A percentile compares a stretch with the other conserved stretches of the same genome.
These are phyloP conservation scores for Hyaena hyaena DNA, from an alignment of 2,113 vertebrate species.

Conservation along the genomic window DNA sequence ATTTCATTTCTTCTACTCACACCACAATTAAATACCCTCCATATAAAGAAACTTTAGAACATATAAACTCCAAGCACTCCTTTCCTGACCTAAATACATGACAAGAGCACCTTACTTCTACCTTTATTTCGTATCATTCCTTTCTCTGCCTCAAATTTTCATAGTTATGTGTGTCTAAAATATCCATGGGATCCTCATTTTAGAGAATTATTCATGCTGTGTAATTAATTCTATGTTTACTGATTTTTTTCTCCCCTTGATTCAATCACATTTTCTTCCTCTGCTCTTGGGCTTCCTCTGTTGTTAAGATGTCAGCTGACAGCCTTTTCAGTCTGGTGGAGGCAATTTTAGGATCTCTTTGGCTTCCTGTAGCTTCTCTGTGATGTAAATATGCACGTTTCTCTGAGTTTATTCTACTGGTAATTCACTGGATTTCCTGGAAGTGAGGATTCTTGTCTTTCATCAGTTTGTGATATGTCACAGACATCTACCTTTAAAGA, in stretches of 20 bases:
- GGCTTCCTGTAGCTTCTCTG: not conserved
- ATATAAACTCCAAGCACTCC: not conserved
- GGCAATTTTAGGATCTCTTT: not conserved
- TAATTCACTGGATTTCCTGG: not conserved
- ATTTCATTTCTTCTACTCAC: not conserved
- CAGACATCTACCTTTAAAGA: not conserved
- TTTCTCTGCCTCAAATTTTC: not conserved
- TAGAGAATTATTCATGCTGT: not conserved
- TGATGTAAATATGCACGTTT: not conserved
- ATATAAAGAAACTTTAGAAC: not conserved
- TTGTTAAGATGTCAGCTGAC: not conserved
- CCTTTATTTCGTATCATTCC: not conserved
- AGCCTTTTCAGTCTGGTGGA: not conserved
- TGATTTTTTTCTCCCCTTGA: not conserved
- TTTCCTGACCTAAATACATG: not conserved
- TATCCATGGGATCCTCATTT: not conserved
- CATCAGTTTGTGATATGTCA: not conserved
- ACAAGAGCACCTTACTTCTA: not conserved
- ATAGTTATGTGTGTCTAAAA: not conserved
- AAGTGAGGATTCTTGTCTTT: not conserved
- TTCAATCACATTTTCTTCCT: not conserved
- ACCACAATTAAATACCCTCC: not conserved
- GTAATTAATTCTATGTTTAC: not conserved
- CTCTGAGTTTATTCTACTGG: not conserved
- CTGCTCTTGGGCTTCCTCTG: not conserved